Percentiles rank a stretch among this genome's conserved stretches.
phyloP scores from a whole-genome alignment of 2,113 vertebrate genomes.

The Burhinus oedicnemus region DNA sequence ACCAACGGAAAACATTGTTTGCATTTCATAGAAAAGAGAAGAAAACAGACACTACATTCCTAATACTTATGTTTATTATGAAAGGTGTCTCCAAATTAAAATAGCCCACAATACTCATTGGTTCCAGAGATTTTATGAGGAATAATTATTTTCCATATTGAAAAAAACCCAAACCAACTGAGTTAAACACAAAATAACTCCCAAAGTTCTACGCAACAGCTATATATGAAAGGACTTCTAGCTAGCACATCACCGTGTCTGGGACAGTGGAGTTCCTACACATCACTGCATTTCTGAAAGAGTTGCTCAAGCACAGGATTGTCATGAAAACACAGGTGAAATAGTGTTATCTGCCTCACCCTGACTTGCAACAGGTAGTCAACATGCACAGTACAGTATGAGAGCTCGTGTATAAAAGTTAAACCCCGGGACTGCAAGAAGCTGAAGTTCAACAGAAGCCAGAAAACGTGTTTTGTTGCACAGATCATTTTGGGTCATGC shows the following conservation, averaged over 20 bases:
- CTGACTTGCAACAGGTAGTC: constrained; percentile 27
- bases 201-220: constrained; percentile 36
- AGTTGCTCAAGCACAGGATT: constrained; percentile 70
- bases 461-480: background rate
- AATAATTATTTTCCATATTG: constrained; percentile 65
- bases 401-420: background rate
- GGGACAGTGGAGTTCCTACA: constrained; percentile 53
- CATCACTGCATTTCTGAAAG: constrained; percentile 64
- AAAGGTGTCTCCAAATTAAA: constrained; percentile 81
- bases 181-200: constrained; percentile 65
- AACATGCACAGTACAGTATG: background rate
- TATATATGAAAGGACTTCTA: constrained; percentile 63
- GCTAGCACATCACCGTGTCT: constrained; percentile 67
- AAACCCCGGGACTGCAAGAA: background rate
- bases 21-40: constrained; percentile 23
- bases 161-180: background rate
- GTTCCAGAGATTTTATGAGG: constrained; percentile 72
- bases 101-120: constrained; percentile 72
- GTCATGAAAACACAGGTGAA: constrained; percentile 69
- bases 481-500: background rate
- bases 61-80: constrained; percentile 82
- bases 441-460: constrained; percentile 7
- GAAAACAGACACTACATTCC: constrained; percentile 36
- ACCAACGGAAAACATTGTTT: background rate
- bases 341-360: constrained; percentile 40